Evolutionary conservation across 2,888 invertebrate genomes (phyloP).

Genomic region (Chrysodeixis includens): DNA sequence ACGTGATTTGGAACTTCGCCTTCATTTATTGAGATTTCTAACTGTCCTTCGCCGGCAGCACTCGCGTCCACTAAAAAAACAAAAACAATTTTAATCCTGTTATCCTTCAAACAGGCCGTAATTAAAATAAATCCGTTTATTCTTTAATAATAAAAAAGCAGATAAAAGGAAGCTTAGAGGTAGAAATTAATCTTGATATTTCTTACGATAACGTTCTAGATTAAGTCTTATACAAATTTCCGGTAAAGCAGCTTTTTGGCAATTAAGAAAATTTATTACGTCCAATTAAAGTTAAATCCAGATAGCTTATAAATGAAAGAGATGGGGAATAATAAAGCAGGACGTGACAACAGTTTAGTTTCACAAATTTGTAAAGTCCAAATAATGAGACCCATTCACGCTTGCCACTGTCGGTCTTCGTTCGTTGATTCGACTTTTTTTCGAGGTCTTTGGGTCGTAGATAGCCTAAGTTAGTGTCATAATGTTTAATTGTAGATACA

Average conservation of each 20-base stretch:
- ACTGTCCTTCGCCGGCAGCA: constrained; percentile 99
- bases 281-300: constrained; percentile 46
- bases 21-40: constrained; percentile 99
- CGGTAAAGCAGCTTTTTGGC: constrained; percentile 36
- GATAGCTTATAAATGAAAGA: constrained; percentile 45
- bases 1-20: constrained; percentile 99
- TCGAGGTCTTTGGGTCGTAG: too few relatives aligned
- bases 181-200: constrained; percentile 8
- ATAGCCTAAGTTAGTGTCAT: too few relatives aligned
- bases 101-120: not conserved
- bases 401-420: not conserved
- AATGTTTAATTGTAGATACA: constrained; percentile 7
- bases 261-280: constrained; percentile 45
- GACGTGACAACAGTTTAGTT: constrained; percentile 28
- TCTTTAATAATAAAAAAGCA: constrained; percentile 3
- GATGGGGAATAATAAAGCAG: constrained; percentile 27
- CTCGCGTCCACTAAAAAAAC: constrained; percentile 96
- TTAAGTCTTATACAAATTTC: constrained; percentile 34
- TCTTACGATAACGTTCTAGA: constrained; percentile 19
- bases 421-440: too few relatives aligned
- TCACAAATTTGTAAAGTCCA: not conserved
- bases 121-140: constrained; percentile 2
- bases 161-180: constrained; percentile 14
- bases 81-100: not conserved
- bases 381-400: not conserved